Evolutionary conservation across 2,888 invertebrate species (phyloP).

Genomic region (Caenorhabditis sulstoni): DNA sequence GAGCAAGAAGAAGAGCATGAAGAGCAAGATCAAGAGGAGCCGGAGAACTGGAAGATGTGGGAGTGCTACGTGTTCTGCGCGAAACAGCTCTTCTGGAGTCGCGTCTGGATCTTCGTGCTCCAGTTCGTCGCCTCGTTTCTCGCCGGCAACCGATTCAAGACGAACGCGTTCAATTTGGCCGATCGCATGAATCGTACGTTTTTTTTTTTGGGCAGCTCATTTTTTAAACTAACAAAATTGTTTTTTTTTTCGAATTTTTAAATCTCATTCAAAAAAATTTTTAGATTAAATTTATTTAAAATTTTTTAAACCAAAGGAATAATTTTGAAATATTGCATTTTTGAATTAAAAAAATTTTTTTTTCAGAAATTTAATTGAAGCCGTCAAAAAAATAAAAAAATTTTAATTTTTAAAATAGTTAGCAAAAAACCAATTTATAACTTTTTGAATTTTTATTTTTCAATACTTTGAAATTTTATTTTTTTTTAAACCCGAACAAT

Average conservation of each 20-base stretch:
- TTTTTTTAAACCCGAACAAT: too few species aligned
- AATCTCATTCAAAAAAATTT: slow-evolving; percentile 2
- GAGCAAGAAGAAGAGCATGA: too few species aligned
- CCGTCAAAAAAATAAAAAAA: too few species aligned
- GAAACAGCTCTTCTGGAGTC: slow-evolving; percentile 26
- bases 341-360: too few species aligned
- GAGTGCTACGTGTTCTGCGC: slow-evolving; percentile 24
- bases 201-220: slow-evolving; percentile 6
- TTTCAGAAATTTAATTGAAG: too few species aligned
- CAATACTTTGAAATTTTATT: too few species aligned
- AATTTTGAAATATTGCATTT: too few species aligned
- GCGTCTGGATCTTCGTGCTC: slow-evolving; percentile 38
- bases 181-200: slow-evolving; percentile 30
- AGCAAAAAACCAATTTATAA: too few species aligned
- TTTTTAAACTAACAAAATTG: not conserved
- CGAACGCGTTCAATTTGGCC: slow-evolving; percentile 39
- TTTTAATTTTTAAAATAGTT: too few species aligned
- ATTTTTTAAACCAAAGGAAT: too few species aligned
- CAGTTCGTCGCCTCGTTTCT: slow-evolving; percentile 40
- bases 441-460: too few species aligned
- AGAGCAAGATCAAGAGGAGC: not conserved
- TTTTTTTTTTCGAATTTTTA: too few species aligned
- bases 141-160: slow-evolving; percentile 30
- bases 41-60: slow-evolving; percentile 3
- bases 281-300: not conserved